phyloP scores from a whole-genome alignment of 2,888 invertebrate genomes.

The Cyclophora albipunctata region DNA sequence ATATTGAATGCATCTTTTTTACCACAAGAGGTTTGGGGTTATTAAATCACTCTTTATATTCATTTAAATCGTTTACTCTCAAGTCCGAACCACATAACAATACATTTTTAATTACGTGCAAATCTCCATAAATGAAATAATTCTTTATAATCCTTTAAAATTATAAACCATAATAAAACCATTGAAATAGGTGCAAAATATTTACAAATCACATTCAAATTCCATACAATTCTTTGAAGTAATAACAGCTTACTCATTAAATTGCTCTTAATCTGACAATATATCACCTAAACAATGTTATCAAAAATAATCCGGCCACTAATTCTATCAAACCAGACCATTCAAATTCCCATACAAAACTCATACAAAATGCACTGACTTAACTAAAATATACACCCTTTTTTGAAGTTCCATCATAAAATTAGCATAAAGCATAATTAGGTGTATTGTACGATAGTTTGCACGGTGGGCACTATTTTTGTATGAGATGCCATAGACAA shows the following conservation, averaged over 20 bases:
- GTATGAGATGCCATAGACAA: constrained; percentile 44
- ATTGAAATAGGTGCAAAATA: constrained; percentile 11
- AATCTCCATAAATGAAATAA: too few relatives aligned
- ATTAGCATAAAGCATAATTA: constrained; percentile 70
- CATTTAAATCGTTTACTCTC: too few relatives aligned
- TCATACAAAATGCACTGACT: constrained; percentile 21
- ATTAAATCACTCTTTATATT: too few relatives aligned
- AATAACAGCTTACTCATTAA: constrained; percentile 17
- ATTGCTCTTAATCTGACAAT: constrained; percentile 25
- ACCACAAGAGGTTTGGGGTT: too few relatives aligned
- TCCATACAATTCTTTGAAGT: constrained; percentile 4
- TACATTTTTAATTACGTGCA: too few relatives aligned
- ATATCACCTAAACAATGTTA: constrained; percentile 30
- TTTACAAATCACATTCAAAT: constrained; percentile 18
- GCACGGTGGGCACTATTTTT: constrained; percentile 57
- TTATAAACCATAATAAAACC: too few relatives aligned
- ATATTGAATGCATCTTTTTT: too few relatives aligned
- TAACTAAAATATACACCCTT: constrained; percentile 56
- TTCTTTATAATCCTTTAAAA: too few relatives aligned
- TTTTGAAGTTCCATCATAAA: constrained; percentile 46
- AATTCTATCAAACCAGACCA: constrained; percentile 52
- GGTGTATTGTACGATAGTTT: constrained; percentile 62
- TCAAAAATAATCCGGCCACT: constrained; percentile 34
- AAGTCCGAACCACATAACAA: too few relatives aligned
- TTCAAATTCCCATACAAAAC: constrained; percentile 55